Base-by-base conservation (phyloP, 2,888 invertebrate species). In the Chironomus riparius region DNA sequence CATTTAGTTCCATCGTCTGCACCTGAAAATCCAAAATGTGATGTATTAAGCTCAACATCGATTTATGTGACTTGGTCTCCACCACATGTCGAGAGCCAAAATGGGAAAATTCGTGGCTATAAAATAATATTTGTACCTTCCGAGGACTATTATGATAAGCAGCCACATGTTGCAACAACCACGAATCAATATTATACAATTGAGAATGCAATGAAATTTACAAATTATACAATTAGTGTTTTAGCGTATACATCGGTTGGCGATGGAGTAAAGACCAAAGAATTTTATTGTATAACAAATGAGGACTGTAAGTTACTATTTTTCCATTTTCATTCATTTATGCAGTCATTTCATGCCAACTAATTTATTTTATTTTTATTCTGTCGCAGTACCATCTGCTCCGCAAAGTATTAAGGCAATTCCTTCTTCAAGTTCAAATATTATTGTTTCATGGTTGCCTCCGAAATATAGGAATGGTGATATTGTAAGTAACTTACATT, bases 381-480 rank as follows among this genome's bases (percentile, higher is more conserved):
- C n/a, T 48, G 21, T 13, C 50, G 15, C 84, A 94, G 94, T 94
- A 65, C 96, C 96, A 77, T 94, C 94, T 76, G 89, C 93, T 62
- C 96, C 96, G 62, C 92, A 93, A 50, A 93, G 93, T 80, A 93
- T 97, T 79, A 97, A 96, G 86, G 95, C 95, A 3, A 91, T 93
- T 76, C 90, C 94, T 74, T 93, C 93, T 78, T 93, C 94, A 50
- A 88, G 91, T 61, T 93, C 92, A 82, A 93, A 93, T 84, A 92
- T 94, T 79, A 87, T 94, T 77, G 90, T 94, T 56, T 93, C 95
- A 18, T 97, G 97, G 97, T 86, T 93, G 78, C 94, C 95, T 15
- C 96, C 97, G 0, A 85, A 89, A 21, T 88, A 89, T 78, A 91
- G 91, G 68, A 97, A 97, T 82, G 97, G 97, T 21, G 88, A 91